Evolutionary conservation across 2,113 vertebrate species (phyloP).

Genomic region (Onychostoma macrolepis): DNA sequence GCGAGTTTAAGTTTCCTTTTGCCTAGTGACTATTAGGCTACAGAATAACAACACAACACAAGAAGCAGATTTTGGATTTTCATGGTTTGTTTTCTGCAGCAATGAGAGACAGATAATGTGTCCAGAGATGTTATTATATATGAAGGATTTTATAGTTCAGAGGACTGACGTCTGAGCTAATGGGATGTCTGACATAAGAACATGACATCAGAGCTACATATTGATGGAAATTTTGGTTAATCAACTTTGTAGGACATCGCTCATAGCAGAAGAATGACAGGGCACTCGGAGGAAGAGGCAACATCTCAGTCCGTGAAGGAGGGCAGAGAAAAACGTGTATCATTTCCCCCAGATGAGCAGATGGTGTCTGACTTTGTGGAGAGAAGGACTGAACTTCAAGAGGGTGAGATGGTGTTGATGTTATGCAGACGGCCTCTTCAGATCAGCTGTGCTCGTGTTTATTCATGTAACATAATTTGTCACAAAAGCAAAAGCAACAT

Average conservation of each 20-base stretch:
- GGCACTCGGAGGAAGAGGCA: slow-evolving; percentile 35
- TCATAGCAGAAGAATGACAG: slow-evolving; percentile 53
- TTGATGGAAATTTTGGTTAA: slow-evolving; percentile 17
- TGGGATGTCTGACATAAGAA: slow-evolving; percentile 52
- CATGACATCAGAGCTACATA: not conserved
- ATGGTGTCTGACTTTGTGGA: slow-evolving; percentile 76
- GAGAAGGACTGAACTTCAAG: slow-evolving; percentile 49
- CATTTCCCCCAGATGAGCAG: slow-evolving; percentile 75
- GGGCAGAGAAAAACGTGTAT: slow-evolving; percentile 70
- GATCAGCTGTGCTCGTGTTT: not conserved
- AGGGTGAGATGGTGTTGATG: slow-evolving; percentile 64
- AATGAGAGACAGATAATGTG: slow-evolving; percentile 2
- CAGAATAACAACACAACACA: slow-evolving; percentile 11
- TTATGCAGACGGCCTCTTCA: not conserved
- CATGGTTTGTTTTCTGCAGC: slow-evolving; percentile 26
- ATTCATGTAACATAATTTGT: slow-evolving; percentile 13
- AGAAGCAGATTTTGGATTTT: slow-evolving; percentile 4
- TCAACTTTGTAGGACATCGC: not conserved
- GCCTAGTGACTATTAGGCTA: slow-evolving; percentile 35
- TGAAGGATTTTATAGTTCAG: slow-evolving; percentile 2
- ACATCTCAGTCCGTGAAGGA: slow-evolving; percentile 53
- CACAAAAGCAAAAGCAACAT: not conserved
- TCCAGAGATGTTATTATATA: not conserved
- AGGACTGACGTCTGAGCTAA: slow-evolving; percentile 10
- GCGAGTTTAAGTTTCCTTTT: slow-evolving; percentile 47